These are phyloP conservation scores for Cacatua alba DNA, from an alignment of 2,113 vertebrate genomes.

Conservation along the genomic window DNA sequence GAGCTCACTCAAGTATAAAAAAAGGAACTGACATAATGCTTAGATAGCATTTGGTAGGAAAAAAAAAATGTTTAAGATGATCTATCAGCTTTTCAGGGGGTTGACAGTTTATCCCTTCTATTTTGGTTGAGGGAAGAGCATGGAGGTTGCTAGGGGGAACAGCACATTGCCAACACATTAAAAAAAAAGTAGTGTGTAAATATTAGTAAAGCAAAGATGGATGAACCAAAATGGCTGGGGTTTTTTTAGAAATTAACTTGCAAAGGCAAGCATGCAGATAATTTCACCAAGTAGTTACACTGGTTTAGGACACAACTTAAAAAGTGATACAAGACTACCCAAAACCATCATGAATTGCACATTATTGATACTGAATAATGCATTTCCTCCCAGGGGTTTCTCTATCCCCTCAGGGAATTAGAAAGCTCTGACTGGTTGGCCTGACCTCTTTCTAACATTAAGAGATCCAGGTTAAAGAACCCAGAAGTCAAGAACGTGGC, in stretches of 20 bases:
- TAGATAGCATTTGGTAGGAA: not conserved
- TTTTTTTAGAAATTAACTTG: not conserved
- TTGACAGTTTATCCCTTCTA: constrained; percentile 28
- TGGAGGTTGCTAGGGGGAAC: not conserved
- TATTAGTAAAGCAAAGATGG: not conserved
- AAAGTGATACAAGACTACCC: not conserved
- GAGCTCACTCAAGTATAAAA: constrained; percentile 14
- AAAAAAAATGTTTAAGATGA: constrained; percentile 28
- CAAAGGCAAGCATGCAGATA: not conserved
- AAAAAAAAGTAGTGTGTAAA: not conserved
- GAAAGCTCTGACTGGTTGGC: not conserved
- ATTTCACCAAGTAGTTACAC: not conserved
- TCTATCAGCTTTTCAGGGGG: not conserved
- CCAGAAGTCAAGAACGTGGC: not conserved
- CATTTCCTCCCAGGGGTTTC: not conserved
- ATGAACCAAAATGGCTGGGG: not conserved
- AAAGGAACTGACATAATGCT: constrained; percentile 24
- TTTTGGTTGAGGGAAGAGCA: not conserved
- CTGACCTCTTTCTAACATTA: not conserved
- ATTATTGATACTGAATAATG: not conserved
- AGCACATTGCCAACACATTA: not conserved
- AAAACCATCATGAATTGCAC: not conserved
- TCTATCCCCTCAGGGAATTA: not conserved
- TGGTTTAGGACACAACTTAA: not conserved
- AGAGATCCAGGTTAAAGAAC: not conserved